Evolutionary conservation across 1,140 invertebrate genomes (phyloP).

Genomic region (Leptestheria dahalacensis): DNA sequence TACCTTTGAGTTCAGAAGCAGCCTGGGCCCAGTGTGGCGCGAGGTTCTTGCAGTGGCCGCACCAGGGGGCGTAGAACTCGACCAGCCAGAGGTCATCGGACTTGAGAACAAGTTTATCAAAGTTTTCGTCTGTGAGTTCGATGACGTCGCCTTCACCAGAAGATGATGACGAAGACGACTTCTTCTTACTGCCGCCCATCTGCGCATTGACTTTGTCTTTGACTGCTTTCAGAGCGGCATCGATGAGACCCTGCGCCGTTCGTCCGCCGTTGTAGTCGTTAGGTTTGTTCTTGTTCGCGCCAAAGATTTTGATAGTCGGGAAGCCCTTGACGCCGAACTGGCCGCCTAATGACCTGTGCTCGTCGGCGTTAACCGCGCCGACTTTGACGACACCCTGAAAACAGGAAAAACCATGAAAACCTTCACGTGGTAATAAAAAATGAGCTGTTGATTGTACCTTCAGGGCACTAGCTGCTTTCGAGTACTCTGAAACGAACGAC

Average conservation of each 20-base stretch:
- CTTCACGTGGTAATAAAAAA: slow-evolving; percentile 2
- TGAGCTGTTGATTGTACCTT: slow-evolving; percentile 40
- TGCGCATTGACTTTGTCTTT: slow-evolving; percentile 48
- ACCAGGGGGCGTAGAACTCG: slow-evolving; percentile 95
- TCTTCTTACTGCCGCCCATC: slow-evolving; percentile 35
- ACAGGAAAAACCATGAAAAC: slow-evolving; percentile 16
- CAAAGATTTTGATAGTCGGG: slow-evolving; percentile 94
- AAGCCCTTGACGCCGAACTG: slow-evolving; percentile 79
- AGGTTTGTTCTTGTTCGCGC: slow-evolving; percentile 67
- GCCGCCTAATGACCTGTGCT: slow-evolving; percentile 62
- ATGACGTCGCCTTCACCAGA: slow-evolving; percentile 45
- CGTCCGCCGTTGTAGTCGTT: slow-evolving; percentile 72
- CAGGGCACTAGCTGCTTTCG: slow-evolving; percentile 69
- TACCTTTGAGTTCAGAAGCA: slow-evolving; percentile 84
- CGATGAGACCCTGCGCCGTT: slow-evolving; percentile 70
- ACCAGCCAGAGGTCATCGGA: slow-evolving; percentile 90
- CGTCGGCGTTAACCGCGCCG: slow-evolving; percentile 81
- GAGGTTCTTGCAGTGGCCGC: slow-evolving; percentile 90
- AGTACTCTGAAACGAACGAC: slow-evolving; percentile 66
- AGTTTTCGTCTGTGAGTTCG: slow-evolving; percentile 86
- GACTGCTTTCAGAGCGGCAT: slow-evolving; percentile 57
- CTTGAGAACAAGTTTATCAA: slow-evolving; percentile 73
- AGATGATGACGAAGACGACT: slow-evolving; percentile 20
- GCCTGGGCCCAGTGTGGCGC: slow-evolving; percentile 89
- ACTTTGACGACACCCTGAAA: slow-evolving; percentile 79